phyloP scores from a whole-genome alignment of 2,797 vertebrate species.

The Yasuhikotakia modesta region DNA sequence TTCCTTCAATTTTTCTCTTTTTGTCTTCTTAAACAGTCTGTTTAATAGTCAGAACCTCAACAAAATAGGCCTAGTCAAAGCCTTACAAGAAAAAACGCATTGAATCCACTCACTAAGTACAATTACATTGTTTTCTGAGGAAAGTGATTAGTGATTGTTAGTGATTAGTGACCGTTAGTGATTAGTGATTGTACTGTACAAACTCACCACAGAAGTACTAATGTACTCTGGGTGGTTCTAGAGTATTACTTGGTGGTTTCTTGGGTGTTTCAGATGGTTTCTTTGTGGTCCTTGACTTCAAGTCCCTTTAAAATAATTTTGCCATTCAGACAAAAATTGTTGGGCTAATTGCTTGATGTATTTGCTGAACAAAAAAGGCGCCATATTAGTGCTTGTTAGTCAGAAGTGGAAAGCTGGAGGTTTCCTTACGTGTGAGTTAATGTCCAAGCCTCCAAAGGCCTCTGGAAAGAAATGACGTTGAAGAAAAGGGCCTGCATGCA shows the following conservation, averaged over 20 bases:
- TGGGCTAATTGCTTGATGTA: too few species aligned
- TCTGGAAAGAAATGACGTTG: conserved; percentile 66
- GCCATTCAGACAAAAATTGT: too few species aligned
- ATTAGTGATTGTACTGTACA: neutral
- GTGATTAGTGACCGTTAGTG: neutral
- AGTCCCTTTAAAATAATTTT: too few species aligned
- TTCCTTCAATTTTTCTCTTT: conserved; percentile 28
- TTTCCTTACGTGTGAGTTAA: conserved; percentile 47
- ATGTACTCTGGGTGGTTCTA: too few species aligned
- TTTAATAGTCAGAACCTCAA: conserved; percentile 19
- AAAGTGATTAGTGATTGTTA: too few species aligned
- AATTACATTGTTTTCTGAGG: neutral
- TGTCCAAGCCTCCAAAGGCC: conserved; percentile 45
- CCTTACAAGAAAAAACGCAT: neutral
- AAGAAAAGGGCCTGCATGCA: conserved; percentile 76
- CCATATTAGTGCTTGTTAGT: conserved; percentile 81
- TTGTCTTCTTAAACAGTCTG: neutral
- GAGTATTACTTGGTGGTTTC: too few species aligned
- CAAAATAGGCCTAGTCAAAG: conserved; percentile 5
- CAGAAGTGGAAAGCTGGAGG: conserved; percentile 83
- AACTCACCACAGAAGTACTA: neutral
- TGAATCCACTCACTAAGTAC: neutral
- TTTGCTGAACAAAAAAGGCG: conserved; percentile 54
- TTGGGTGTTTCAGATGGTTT: too few species aligned
- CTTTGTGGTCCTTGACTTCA: too few species aligned